Conservation (phyloP, 92 coral and sea anemone genomes). For the Zoanthus sansibaricus region DNA sequence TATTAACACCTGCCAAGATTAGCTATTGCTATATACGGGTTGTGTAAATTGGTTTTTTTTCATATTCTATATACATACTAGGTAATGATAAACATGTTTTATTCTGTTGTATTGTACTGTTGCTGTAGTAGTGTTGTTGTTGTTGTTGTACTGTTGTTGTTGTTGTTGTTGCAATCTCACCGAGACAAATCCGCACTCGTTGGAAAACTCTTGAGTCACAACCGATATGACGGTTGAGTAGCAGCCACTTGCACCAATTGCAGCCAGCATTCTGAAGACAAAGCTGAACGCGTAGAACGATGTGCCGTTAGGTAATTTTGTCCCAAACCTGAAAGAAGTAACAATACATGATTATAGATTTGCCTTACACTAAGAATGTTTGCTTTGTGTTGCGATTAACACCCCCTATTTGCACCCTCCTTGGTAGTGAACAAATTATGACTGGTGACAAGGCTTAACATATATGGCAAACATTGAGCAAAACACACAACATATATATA, state of each 20-base stretch:
- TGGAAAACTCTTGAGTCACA: not conserved
- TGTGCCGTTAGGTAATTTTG: not conserved
- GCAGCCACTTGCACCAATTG: not conserved
- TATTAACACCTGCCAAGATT: too few species aligned
- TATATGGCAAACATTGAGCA: too few species aligned
- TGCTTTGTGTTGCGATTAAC: not conserved
- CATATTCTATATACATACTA: too few species aligned
- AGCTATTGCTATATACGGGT: too few species aligned
- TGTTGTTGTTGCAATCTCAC: not conserved
- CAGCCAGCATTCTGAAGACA: not conserved
- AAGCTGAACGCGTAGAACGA: conserved; percentile 26
- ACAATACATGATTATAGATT: not conserved
- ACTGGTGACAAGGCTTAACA: too few species aligned
- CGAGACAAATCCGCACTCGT: conserved; percentile 3
- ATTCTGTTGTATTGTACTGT: too few species aligned
- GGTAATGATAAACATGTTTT: too few species aligned
- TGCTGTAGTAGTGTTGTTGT: too few species aligned
- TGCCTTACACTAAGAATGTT: not conserved
- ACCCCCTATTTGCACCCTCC: not conserved
- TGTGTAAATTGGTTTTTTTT: too few species aligned
- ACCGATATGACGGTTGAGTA: not conserved
- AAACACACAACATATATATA: too few species aligned
- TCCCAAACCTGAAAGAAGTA: conserved; percentile 5
- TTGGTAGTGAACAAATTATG: too few species aligned
- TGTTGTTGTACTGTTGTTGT: too few species aligned